Percentiles rank a stretch among this genome's conserved stretches.
phyloP scores from a whole-genome alignment of 2,113 vertebrate genomes.

The Canis aureus region DNA sequence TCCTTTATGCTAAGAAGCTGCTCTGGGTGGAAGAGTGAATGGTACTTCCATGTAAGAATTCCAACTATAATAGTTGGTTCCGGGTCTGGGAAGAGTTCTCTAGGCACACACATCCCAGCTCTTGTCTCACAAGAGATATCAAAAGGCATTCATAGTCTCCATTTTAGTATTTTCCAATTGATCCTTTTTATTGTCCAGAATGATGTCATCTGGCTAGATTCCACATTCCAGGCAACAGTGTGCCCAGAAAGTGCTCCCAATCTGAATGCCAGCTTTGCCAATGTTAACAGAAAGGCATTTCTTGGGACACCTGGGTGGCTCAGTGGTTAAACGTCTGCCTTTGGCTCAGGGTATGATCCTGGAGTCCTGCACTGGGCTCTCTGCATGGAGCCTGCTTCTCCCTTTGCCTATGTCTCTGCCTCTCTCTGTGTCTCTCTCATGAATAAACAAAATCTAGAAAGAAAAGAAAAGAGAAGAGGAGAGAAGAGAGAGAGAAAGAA shows the following conservation, averaged over 20 bases:
- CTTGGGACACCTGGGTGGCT: neutral
- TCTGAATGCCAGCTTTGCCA: constrained; percentile 93
- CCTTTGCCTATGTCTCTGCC: too few species aligned
- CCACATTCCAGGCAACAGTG: constrained; percentile 93
- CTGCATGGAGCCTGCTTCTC: too few species aligned
- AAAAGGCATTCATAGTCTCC: constrained; percentile 78
- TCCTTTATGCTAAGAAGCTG: constrained; percentile 54
- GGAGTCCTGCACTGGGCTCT: too few species aligned
- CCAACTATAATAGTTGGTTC: constrained; percentile 85
- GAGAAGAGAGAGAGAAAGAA: too few species aligned
- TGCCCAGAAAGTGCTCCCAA: constrained; percentile 93
- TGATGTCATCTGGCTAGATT: constrained; percentile 89
- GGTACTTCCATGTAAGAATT: constrained; percentile 11
- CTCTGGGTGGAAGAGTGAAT: constrained; percentile 35
- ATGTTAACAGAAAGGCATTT: constrained; percentile 93
- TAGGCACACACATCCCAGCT: constrained; percentile 86
- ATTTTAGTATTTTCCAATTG: constrained; percentile 29
- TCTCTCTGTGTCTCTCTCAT: too few species aligned
- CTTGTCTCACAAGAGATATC: constrained; percentile 88
- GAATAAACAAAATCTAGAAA: too few species aligned
- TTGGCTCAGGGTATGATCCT: too few species aligned
- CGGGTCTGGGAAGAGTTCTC: constrained; percentile 87
- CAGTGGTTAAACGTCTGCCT: too few species aligned
- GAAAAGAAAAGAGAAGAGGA: too few species aligned
- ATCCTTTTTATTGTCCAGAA: constrained; percentile 75